Conservation (phyloP, 1,140 invertebrate species). For the Heliconius himera region DNA sequence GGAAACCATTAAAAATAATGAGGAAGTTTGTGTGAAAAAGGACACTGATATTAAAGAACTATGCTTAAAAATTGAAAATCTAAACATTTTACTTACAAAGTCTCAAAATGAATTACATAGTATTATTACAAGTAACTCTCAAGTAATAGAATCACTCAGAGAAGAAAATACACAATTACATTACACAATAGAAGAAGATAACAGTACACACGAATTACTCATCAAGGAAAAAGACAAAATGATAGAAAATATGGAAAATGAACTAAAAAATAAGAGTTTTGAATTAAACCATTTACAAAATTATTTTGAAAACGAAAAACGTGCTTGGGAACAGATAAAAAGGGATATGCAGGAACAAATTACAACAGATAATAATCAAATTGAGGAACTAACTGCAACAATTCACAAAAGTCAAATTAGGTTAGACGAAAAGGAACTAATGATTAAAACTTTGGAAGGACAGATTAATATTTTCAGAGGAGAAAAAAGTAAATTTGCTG, state of each 20-base stretch:
- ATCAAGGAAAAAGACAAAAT: conserved; percentile 51
- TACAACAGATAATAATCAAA: conserved; percentile 19
- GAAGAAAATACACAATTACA: conserved; percentile 55
- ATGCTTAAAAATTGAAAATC: conserved; percentile 32
- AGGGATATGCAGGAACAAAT: conserved; percentile 37
- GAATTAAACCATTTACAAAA: conserved; percentile 41
- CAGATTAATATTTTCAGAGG: conserved; percentile 33
- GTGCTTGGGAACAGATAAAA: conserved; percentile 39
- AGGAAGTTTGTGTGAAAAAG: conserved; percentile 33
- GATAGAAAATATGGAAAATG: conserved; percentile 45
- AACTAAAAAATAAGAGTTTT: conserved; percentile 37
- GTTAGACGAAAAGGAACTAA: conserved; percentile 35
- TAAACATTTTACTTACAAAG: conserved; percentile 33
- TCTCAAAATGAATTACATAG: conserved; percentile 47
- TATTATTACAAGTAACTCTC: conserved; percentile 39
- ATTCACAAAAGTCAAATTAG: conserved; percentile 15
- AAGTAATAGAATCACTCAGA: conserved; percentile 46
- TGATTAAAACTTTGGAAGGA: conserved; percentile 27
- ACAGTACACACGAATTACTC: conserved; percentile 50
- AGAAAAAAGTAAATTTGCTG: conserved; percentile 31
- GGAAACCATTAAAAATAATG: conserved; percentile 22
- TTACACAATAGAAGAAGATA: conserved; percentile 50
- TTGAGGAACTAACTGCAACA: conserved; percentile 26
- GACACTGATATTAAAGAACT: conserved; percentile 39
- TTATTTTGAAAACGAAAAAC: conserved; percentile 47